Base-by-base conservation (phyloP, 2,888 invertebrate genomes). In the Dichetophora obliterata region DNA sequence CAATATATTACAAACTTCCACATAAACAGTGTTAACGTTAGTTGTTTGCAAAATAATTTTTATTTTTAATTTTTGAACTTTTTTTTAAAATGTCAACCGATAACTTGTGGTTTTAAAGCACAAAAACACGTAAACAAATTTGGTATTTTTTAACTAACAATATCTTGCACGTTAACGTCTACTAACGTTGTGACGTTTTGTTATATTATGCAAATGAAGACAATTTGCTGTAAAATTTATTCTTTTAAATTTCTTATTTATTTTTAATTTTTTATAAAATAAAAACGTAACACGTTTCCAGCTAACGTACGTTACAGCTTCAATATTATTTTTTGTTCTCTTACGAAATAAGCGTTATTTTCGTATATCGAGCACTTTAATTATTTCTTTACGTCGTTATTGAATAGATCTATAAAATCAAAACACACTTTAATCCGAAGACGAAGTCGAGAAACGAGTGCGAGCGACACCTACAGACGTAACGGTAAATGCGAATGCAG, bases 401-500 rank as follows among this genome's bases (percentile, higher is more conserved):
- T 11, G 43, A 43, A n/a, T n/a, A 43, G 43, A 43, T 1, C 63
- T n/a, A 24, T 16, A 50, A 50, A 24, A 50, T 19, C 22, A 22
- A n/a, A n/a, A 31, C 71, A 59, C 43, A 59, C 19, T 50, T 50
- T 24, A 68, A 68, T n/a, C 27, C 73, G 37, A 57, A 65, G 48
- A 34, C 68, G 73, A 66, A 68, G 24, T 73, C 69, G 61, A 27
- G 3, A 4, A 34, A 74, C 59, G 43, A 79, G 76, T 78, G 74
- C 77, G 73, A 75, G 73, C 68, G 65, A 61, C 80, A 43, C 80
- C 50, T 54, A 59, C 63, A 80, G 78, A 75, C 77, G 80, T 66
- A 54, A 74, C 74, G 74, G 52, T 34, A 52, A 79, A 81, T 82
- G 81, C 80, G 82, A 80, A 76, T 82, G 79, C 82, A 82, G 81